A percentile compares a stretch with the other conserved stretches of the same genome.
phyloP scores from a whole-genome alignment of 1,140 invertebrate genomes.

The Drepana arcuata region DNA sequence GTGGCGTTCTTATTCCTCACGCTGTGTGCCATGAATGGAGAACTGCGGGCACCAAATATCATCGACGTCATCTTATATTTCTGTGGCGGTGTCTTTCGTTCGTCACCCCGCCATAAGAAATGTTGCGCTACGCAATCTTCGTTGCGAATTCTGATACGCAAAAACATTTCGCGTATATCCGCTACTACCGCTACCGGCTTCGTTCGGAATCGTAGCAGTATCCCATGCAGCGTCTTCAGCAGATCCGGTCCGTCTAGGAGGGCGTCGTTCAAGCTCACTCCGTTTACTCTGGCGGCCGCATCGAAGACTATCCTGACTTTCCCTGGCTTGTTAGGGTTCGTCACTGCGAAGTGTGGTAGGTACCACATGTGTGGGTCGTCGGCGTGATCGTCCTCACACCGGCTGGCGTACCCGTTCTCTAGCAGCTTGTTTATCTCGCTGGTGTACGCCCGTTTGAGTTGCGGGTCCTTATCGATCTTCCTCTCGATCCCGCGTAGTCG shows the following conservation, averaged over 20 bases:
- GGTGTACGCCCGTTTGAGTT: slow-evolving; percentile 2
- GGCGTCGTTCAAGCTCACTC: slow-evolving; percentile 3
- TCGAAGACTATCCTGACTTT: slow-evolving; percentile 10
- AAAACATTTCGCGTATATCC: slow-evolving; percentile 20
- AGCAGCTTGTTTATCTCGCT: slow-evolving; percentile 2
- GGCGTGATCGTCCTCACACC: background rate
- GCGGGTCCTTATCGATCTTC: slow-evolving; percentile 7
- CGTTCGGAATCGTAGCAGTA: slow-evolving; percentile 12
- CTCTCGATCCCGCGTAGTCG: slow-evolving; percentile 5
- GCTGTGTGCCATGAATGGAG: slow-evolving; percentile 14
- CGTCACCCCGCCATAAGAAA: slow-evolving; percentile 9
- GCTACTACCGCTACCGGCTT: slow-evolving; percentile 11
- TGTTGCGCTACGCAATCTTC: slow-evolving; percentile 8
- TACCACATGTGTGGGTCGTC: slow-evolving; percentile 1
- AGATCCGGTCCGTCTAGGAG: slow-evolving; percentile 10
- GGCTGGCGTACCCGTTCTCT: slow-evolving; percentile 5
- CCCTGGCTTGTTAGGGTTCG: slow-evolving; percentile 2
- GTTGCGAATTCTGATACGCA: slow-evolving; percentile 6
- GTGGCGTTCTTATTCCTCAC: slow-evolving; percentile 23
- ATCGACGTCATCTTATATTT: slow-evolving; percentile 12
- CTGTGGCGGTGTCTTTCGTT: background rate
- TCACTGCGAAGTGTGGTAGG: slow-evolving; percentile 10
- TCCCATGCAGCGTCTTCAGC: slow-evolving; percentile 4
- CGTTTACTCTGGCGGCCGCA: slow-evolving; percentile 4
- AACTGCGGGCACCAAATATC: slow-evolving; percentile 19